These are phyloP conservation scores for Apostichopus californicus DNA, from an alignment of 35 echinoderm and acorn worm species.

Conservation along the genomic window DNA sequence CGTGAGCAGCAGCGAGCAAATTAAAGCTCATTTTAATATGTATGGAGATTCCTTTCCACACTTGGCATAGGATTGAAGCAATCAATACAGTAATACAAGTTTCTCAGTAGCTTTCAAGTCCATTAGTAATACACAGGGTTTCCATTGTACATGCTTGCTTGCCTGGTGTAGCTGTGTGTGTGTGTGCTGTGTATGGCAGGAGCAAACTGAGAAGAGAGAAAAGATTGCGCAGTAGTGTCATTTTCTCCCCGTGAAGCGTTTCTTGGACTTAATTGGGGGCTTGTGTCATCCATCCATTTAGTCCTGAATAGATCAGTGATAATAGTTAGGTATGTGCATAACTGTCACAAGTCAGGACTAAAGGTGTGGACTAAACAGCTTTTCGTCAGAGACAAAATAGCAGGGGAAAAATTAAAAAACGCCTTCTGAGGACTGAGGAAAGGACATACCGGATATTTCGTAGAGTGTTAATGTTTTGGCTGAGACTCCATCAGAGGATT, in stretches of 20 bases:
- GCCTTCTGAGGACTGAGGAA: background rate
- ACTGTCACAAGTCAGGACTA: conserved; percentile 27
- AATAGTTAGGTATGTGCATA: conserved; percentile 33
- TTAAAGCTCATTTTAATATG: conserved; percentile 54
- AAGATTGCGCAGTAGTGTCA: background rate
- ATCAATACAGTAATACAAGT: conserved; percentile 50
- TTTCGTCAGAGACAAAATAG: background rate
- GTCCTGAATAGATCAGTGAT: background rate
- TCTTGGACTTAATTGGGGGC: background rate
- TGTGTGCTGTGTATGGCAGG: background rate
- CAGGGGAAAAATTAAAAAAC: no score
- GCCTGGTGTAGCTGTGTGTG: background rate
- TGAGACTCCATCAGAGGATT: no score
- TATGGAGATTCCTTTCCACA: conserved; percentile 36
- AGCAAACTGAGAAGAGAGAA: background rate
- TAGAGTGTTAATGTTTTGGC: background rate
- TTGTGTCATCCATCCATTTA: conserved; percentile 21
- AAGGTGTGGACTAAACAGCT: background rate
- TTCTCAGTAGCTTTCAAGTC: conserved; percentile 45
- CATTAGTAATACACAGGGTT: conserved; percentile 9
- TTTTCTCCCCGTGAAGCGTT: background rate
- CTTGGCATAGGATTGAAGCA: conserved; percentile 33
- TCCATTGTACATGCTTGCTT: background rate
- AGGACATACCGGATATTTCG: background rate
- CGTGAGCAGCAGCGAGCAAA: conserved; percentile 20